Base-by-base conservation (phyloP, 2,797 vertebrate genomes). In the Oreochromis grahami region DNA sequence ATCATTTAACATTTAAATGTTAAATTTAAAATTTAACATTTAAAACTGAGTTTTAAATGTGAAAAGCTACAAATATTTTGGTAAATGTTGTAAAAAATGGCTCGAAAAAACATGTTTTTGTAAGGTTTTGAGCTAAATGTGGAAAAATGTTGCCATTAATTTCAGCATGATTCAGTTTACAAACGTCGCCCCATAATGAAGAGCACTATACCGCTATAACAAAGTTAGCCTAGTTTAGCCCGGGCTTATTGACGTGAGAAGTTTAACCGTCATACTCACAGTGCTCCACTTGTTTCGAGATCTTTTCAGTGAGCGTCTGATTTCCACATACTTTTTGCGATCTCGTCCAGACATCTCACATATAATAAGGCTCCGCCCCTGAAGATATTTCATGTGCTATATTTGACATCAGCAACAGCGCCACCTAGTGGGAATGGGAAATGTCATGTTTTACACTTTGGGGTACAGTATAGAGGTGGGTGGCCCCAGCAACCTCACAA, bases 261-360 rank as follows among this genome's bases (percentile, higher is more conserved):
- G 26, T 52, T 72, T 6, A 15, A 50, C 3, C 12, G 17, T 3
- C 14, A 24, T 88, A 97, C 98, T 98, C 94, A 99, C 98, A 99
- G 56, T 97, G 97, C 83, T 94, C 96, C 76, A 95, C 92, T 43
- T 96, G 94, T 60, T 95, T 97, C 14, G 90, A 90, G 77, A 99
- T 88, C 0, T 92, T 88, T 38, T 98, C 97, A 7, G 96, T 94
- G 29, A 97, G 80, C 29, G 93, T 94, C 89, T 97, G 95, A 26
- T 26, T 26, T 26, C 26, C 34, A 36, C 8, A 36, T 36, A 36
- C 34, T 9, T 8, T 36, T 8, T 36, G 34, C 34, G 8, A 36
- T 36, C 34, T 9, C 8, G 8, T 9, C 34, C 34, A 36, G 3
- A 36, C 8, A 3, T 36, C 34, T 36, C 34, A 36, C 34, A 36